phyloP scores from a whole-genome alignment of 2,113 vertebrate species.

The Phycodurus eques region DNA sequence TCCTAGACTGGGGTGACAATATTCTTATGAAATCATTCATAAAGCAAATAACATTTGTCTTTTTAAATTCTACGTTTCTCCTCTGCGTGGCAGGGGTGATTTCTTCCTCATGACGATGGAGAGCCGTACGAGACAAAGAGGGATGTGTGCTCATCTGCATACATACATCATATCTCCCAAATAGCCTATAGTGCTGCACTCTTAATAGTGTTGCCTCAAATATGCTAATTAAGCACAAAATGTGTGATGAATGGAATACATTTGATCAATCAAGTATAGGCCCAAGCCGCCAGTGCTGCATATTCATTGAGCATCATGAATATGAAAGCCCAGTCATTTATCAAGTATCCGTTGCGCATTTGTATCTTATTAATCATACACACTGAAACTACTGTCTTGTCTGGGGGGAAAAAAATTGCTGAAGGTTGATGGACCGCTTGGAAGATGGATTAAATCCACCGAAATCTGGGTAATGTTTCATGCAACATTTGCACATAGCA shows the following conservation, averaged over 20 bases:
- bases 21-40: neutral
- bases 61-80: neutral
- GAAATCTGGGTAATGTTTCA: constrained; percentile 41
- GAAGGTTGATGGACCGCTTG: constrained; percentile 69
- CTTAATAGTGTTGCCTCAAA: constrained; percentile 67
- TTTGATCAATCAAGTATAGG: constrained; percentile 73
- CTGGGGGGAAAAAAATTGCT: constrained; percentile 46
- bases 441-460: constrained; percentile 58
- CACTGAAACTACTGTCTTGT: constrained; percentile 66
- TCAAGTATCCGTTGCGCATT: constrained; percentile 73
- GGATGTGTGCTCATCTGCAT: constrained; percentile 47
- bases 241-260: constrained; percentile 73
- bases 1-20: neutral
- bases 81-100: constrained; percentile 25
- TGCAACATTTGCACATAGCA: constrained; percentile 53
- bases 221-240: constrained; percentile 73
- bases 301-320: constrained; percentile 75
- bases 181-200: constrained; percentile 62
- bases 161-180: constrained; percentile 60
- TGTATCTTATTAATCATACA: constrained; percentile 75
- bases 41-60: neutral
- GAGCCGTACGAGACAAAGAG: constrained; percentile 58
- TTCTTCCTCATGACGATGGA: constrained; percentile 35
- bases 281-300: constrained; percentile 68
- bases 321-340: constrained; percentile 69